Percentiles rank a stretch among this genome's conserved stretches.
phyloP scores from a whole-genome alignment of 1,140 invertebrate genomes.

The Vollenhovia emeryi region DNA sequence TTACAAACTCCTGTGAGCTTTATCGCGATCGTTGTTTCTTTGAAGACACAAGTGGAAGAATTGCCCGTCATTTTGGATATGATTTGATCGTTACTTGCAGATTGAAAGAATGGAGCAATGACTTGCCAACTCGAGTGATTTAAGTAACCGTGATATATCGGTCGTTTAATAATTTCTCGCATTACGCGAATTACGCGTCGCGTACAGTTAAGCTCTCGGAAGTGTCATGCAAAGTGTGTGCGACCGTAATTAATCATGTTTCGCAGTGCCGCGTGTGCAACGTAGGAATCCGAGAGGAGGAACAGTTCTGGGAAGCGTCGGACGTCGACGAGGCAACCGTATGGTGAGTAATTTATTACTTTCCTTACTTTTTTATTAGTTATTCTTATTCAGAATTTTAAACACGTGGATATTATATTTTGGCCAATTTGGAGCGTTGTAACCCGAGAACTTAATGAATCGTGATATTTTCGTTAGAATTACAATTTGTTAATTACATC shows the following conservation, averaged over 20 bases:
- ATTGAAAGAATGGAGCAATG: not conserved
- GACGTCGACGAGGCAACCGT: not conserved
- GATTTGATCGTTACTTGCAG: not conserved
- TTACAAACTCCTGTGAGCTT: not conserved
- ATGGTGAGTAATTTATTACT: not conserved
- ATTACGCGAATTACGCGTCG: not conserved
- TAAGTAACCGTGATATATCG: not conserved
- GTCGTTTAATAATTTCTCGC: slow-evolving; percentile 6
- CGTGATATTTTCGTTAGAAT: not conserved
- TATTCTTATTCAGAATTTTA: not conserved
- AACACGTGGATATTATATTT: not conserved
- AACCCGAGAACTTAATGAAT: not conserved
- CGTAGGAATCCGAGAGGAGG: not conserved
- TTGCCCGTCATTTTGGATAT: not conserved
- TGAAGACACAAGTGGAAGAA: not conserved
- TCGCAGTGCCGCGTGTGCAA: not conserved
- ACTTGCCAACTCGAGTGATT: not conserved
- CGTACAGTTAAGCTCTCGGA: not conserved
- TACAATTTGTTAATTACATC: not conserved
- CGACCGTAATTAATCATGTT: not conserved
- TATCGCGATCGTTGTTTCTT: not conserved
- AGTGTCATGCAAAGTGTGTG: not conserved
- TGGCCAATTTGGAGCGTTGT: no score
- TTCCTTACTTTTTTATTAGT: not conserved
- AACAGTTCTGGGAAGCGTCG: not conserved